Evolutionary conservation across 2,888 invertebrate genomes (phyloP), one percentile per base, ranked within the genome.

Genomic region (Melinaea menophilus): DNA sequence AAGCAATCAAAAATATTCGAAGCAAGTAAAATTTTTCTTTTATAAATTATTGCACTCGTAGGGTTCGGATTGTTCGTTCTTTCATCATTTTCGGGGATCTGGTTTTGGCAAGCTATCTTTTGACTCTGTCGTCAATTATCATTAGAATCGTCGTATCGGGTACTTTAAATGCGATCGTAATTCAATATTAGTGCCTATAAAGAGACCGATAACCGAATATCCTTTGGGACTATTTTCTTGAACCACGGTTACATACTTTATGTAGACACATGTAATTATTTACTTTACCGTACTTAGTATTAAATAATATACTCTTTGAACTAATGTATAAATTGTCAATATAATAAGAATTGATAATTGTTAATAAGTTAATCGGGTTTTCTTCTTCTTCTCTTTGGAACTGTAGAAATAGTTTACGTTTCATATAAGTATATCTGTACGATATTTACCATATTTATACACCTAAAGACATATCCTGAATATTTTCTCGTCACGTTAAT

Each of bases 111-210:
- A 85, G 82, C 80, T 80, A 80, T 86, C 82, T 86, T 82, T 84
- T 86, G 85, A 86, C 82, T 83, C 79, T 81, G 75, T 73, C 83
- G 80, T 86, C 86, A 88, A 88, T 87, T 88, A 86, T 84, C 86
- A 88, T 87, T 86, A 86, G 79, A 82, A 83, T 82, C 78, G 79
- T 75, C 77, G 75, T 58, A 73, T 75, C 73, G 61, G 79, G 76
- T 75, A 72, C 73, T 76, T 75, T 77, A 77, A 79, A 74, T 70
- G 72, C 75, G 77, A 74, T 75, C 84, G 78, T 88, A 83, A 86
- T 79, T 88, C 86, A 88, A 83, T 84, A 86, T 88, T 87, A 88
- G 81, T 84, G 86, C 73, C 87, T 81, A 88, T 88, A 88, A 88
- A 88, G 85, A 86, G 86, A 87, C 76, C 84, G 82, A 88, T 88